phyloP scores from a whole-genome alignment of 92 coral and sea anemone species.

The Heliopora coerulea region DNA sequence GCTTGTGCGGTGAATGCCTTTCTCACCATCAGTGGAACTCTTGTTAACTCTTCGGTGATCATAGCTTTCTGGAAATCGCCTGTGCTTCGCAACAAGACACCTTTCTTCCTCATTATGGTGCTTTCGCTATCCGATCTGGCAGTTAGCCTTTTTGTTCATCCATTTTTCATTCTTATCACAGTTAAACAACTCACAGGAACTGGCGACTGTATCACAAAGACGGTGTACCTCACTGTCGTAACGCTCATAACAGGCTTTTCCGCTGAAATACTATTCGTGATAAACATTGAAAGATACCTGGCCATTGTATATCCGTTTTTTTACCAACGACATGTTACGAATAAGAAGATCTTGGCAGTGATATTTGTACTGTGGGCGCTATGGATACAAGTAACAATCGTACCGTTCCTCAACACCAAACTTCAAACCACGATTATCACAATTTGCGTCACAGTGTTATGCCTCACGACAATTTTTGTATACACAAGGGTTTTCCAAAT shows the following conservation, averaged over 20 bases:
- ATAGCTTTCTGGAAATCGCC: conserved; percentile 21
- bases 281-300: conserved; percentile 23
- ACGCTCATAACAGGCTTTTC: conserved; percentile 14
- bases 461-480: conserved; percentile 8
- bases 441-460: background rate
- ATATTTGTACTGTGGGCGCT: background rate
- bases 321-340: conserved; percentile 11
- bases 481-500: conserved; percentile 26
- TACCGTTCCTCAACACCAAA: conserved; percentile 1
- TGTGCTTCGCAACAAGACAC: conserved; percentile 2
- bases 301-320: conserved; percentile 18
- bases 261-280: background rate
- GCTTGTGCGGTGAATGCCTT: background rate
- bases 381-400: background rate
- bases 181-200: conserved; percentile 1
- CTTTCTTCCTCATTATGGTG: conserved; percentile 28
- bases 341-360: background rate
- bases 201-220: conserved; percentile 10
- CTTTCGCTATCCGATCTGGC: background rate
- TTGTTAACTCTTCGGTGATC: conserved; percentile 15
- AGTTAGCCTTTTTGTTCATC: conserved; percentile 11
- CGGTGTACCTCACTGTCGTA: background rate
- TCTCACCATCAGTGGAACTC: background rate
- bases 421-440: background rate
- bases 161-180: background rate